A percentile compares a stretch with the other conserved stretches of the same genome.
phyloP scores from a whole-genome alignment of 2,888 invertebrate genomes.

The Hermaeophaga mercurialis region DNA sequence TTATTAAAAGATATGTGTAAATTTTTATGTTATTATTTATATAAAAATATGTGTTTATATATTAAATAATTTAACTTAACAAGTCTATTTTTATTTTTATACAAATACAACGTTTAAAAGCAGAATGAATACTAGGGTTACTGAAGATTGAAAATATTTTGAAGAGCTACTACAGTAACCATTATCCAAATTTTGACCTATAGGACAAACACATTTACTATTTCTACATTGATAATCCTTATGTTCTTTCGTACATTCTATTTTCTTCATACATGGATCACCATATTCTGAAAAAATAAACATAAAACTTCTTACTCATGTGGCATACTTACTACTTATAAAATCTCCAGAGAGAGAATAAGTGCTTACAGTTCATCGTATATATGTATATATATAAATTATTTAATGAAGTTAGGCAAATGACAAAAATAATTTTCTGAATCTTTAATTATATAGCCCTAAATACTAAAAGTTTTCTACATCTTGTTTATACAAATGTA shows the following conservation, averaged over 20 bases:
- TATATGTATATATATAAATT: no score
- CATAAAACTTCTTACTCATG: no score
- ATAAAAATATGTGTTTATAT: conserved; percentile 36
- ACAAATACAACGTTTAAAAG: not conserved
- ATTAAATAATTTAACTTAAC: conserved; percentile 28
- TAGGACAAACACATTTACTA: conserved; percentile 42
- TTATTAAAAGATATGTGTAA: conserved; percentile 31
- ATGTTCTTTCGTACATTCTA: conserved; percentile 39
- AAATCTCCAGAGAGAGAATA: no score
- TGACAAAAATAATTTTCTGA: no score
- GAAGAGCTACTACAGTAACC: conserved; percentile 31
- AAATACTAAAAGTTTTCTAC: no score
- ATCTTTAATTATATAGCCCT: no score
- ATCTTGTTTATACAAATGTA: no score
- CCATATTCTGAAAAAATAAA: conserved; percentile 38
- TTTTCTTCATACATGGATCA: conserved; percentile 38
- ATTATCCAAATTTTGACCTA: conserved; percentile 31
- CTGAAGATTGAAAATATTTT: conserved; percentile 2
- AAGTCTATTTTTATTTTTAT: conserved; percentile 3
- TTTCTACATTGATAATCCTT: conserved; percentile 42
- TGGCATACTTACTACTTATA: no score
- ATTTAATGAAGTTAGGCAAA: no score
- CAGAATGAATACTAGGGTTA: conserved; percentile 8
- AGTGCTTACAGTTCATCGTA: no score
- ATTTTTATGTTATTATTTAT: conserved; percentile 31